Conservation (phyloP, 1,140 invertebrate species). For the Bombus confusus region DNA sequence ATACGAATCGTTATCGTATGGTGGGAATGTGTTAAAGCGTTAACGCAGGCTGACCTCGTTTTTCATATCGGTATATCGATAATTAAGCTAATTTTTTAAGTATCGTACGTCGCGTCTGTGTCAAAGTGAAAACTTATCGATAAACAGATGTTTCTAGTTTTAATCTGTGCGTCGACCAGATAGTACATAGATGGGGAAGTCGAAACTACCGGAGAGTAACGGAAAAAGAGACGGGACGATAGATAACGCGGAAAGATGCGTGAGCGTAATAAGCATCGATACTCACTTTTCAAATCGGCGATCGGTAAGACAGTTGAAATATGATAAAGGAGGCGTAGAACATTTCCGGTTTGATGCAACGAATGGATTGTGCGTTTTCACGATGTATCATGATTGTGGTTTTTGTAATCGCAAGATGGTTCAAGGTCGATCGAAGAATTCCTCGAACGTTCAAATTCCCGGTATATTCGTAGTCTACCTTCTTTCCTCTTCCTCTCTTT, state of each 20-base stretch:
- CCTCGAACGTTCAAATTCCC: neutral
- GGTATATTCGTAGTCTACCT: neutral
- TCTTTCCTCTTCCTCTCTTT: neutral
- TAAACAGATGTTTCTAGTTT: neutral
- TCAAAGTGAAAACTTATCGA: neutral
- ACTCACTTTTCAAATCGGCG: conserved; percentile 62
- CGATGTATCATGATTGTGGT: conserved; percentile 21
- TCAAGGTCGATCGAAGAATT: conserved; percentile 1
- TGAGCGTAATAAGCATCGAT: too few species aligned
- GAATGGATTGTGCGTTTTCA: neutral
- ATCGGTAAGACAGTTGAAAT: conserved; percentile 42
- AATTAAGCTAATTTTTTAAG: conserved; percentile 19
- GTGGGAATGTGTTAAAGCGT: conserved; percentile 15
- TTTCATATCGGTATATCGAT: neutral
- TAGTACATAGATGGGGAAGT: neutral
- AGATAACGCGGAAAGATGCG: too few species aligned
- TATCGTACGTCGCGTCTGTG: neutral
- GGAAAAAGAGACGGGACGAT: too few species aligned
- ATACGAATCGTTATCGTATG: conserved; percentile 55
- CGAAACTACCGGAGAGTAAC: too few species aligned
- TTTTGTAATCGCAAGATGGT: neutral
- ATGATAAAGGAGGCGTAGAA: neutral
- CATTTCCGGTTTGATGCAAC: conserved; percentile 5
- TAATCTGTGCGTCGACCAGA: neutral
- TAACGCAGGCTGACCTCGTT: conserved; percentile 53